A percentile compares a stretch with the other conserved stretches of the same genome.
Evolutionary conservation across 2,113 vertebrate species (phyloP).

Genomic region (Okapia johnstoni): DNA sequence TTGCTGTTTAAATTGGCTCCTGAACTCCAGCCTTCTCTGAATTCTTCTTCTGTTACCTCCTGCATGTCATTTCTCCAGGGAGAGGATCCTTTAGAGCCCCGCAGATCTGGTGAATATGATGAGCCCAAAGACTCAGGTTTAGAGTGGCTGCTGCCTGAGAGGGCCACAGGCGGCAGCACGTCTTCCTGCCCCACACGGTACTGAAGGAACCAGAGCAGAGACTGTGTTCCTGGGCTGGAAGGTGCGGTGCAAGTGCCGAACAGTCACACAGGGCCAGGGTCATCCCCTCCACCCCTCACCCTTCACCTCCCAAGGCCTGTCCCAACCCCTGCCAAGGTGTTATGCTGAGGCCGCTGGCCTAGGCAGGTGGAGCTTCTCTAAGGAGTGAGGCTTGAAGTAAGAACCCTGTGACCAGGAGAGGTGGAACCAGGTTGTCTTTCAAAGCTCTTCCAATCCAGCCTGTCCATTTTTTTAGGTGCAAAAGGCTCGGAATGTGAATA

Average conservation of each 20-base stretch:
- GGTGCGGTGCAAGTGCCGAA: fast-evolving
- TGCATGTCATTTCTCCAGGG: neutral
- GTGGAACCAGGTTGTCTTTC: neutral
- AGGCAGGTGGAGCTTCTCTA: neutral
- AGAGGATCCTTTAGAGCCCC: neutral
- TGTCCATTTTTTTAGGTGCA: neutral
- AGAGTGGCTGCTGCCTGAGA: neutral
- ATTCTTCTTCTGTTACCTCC: neutral
- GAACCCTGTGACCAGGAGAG: neutral
- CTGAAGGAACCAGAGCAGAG: neutral
- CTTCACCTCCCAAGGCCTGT: neutral
- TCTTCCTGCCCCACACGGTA: neutral
- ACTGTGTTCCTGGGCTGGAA: neutral
- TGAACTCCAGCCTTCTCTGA: neutral
- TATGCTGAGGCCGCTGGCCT: neutral
- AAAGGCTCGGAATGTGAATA: neutral
- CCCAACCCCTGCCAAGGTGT: neutral
- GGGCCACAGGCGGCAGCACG: neutral
- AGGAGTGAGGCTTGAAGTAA: neutral
- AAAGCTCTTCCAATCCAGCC: neutral
- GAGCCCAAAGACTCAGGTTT: neutral
- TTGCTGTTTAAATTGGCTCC: neutral
- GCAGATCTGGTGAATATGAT: neutral
- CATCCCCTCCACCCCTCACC: neutral
- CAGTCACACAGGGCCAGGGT: neutral